Base-by-base conservation (phyloP, 2,797 vertebrate genomes). In the Liparis tanakae region DNA sequence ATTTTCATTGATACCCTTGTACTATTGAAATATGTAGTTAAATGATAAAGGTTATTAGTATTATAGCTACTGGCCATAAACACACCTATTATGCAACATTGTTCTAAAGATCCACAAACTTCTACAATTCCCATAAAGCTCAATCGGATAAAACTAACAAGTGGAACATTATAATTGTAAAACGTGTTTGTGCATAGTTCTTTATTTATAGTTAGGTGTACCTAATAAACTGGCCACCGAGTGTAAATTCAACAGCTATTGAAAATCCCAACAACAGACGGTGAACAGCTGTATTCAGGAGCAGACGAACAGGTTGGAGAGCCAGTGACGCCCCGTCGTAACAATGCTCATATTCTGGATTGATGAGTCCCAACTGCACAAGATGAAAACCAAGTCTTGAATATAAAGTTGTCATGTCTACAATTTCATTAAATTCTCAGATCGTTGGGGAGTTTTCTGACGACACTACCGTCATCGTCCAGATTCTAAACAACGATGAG, bases 221-320 rank as follows among this genome's bases (percentile, higher is more conserved):
- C 20, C 22, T 7, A 46, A 15, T 7, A 33, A 62, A 56, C 9
- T 51, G 50, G 46, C 8, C 18, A 50, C 46, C 7, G 2, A 20
- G 13, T 50, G 55, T 56, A 18, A 56, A 34, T 10, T 56, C 30
- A 56, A 56, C 55, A 36, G 17, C 9, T 17, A 2, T 10, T 7
- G 5, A 9, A 33, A 13, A 18, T 7, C 10, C 7, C 10, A 15
- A 34, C 10, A 37, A 9, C 4, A 55, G 8, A 18, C 9, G 50
- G 7, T 12, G 2, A 15, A 1, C 0, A 12, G 5, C 9, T 34
- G 43, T n/a, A 7, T 1, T 5, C 6, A 22, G 6, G 2, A 12
- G 51, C 39, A 57, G 25, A 34, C 7, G 10, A 74, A 41, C 37
- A 2, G 6, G 37, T 72, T 0, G 54, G 6, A 0, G 18, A 17